Evolutionary conservation across 2,888 invertebrate species (phyloP), one percentile per base, ranked within the genome.

Genomic region (Dynastes grantii): DNA sequence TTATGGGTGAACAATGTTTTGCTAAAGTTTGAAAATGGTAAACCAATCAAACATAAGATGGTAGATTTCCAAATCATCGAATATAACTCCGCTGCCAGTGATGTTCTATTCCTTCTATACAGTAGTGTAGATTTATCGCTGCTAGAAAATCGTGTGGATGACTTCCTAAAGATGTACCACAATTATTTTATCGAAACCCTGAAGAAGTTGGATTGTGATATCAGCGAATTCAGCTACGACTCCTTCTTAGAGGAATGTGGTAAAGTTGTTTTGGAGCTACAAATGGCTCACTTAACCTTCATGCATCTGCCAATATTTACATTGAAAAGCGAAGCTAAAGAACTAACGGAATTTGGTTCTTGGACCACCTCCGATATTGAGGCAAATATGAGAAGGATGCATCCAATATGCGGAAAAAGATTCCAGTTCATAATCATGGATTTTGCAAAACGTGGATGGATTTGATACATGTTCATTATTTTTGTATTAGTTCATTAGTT

Each of bases 1-100:
- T 87, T 91, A 64, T 92, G 92, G 92, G 90, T 90, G n/a, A 92
- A 92, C 83, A 92, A 92, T 81, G 87, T 91, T 4, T 89, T 92
- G 88, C 86, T 92, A n/a, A 89, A 89, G 82, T 88, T 88, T 64
- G 70, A 79, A 58, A 80, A 83, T 53, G 83, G 82, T 5, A 80
- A 80, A 75, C 78, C 81, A 0, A 75, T 73, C 29, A 53, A 73
- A 13, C 81, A 91, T 0, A 91, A 91, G 84, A 87, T 92, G 76
- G 87, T 92, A 0, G 92, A 92, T 82, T 92, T 92, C 82, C 92
- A 92, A 86, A 87, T 90, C 53, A 88, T 90, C 2, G 85, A 89
- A 27, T 90, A 90, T 77, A 88, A 89, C 3, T 90, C 90, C 9
- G 87, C 91, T 1, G 85, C 88, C 0, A 88, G 89, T 45, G 92